Percentiles rank a stretch among this genome's conserved stretches.
These are phyloP conservation scores for Heliconius aoede DNA, from an alignment of 2,888 invertebrate species.

Conservation along the genomic window DNA sequence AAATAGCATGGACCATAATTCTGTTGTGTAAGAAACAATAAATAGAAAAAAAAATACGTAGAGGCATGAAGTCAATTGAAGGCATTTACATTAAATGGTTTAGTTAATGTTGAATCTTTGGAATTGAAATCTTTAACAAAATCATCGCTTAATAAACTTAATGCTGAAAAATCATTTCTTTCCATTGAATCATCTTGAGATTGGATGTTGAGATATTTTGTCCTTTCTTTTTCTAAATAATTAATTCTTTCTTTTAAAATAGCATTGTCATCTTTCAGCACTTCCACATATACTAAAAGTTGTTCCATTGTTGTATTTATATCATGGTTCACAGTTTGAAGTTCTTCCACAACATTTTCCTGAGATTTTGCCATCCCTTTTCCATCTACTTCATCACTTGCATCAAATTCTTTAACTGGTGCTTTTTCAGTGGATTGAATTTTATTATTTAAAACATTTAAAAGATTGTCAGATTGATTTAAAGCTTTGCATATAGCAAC, in stretches of 20 bases:
- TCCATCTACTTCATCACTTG: conserved; percentile 63
- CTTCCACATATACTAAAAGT: conserved; percentile 85
- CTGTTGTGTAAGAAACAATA: no score
- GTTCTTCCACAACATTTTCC: conserved; percentile 86
- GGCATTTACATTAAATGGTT: conserved; percentile 49
- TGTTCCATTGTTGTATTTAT: conserved; percentile 81
- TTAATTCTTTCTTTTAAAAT: conserved; percentile 83
- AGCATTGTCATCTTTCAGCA: conserved; percentile 86
- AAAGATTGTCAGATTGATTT: conserved; percentile 86
- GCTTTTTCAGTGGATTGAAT: conserved; percentile 55
- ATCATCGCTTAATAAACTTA: conserved; percentile 44
- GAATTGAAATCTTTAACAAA: conserved; percentile 40
- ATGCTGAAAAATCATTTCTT: conserved; percentile 54
- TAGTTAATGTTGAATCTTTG: conserved; percentile 43
- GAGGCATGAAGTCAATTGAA: conserved; percentile 51
- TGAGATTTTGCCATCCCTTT: conserved; percentile 85
- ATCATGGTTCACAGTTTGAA: conserved; percentile 86
- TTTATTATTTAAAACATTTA: conserved; percentile 71
- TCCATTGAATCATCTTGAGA: conserved; percentile 58
- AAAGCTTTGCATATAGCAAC: conserved; percentile 86
- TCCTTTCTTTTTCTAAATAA: conserved; percentile 83
- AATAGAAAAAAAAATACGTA: neutral
- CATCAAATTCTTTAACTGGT: conserved; percentile 52
- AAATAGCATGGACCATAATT: neutral
- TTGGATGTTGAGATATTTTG: conserved; percentile 69